These are phyloP conservation scores for Microplitis mediator DNA, from an alignment of 1,140 invertebrate genomes.

Conservation along the genomic window DNA sequence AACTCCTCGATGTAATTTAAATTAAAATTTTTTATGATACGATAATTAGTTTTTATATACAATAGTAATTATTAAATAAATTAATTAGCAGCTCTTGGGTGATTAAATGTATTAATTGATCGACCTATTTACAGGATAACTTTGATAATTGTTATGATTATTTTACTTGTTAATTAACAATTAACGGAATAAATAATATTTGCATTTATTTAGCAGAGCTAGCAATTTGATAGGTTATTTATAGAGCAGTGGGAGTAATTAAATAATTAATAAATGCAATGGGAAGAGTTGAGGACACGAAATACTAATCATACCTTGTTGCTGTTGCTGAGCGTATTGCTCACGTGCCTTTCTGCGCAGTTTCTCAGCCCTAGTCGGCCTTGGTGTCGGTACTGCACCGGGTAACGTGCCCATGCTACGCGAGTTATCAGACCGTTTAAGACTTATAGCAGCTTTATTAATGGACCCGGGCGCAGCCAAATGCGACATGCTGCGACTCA, in stretches of 20 bases:
- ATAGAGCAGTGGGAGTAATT: too few species aligned
- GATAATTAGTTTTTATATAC: background rate
- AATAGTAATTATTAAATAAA: too few species aligned
- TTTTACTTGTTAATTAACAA: background rate
- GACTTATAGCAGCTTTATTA: conserved; percentile 38
- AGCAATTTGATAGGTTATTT: too few species aligned
- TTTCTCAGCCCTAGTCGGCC: conserved; percentile 64
- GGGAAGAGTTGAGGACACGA: conserved; percentile 24
- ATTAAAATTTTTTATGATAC: background rate
- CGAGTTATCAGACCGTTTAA: conserved; percentile 60
- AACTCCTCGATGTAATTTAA: conserved; percentile 42
- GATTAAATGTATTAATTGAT: too few species aligned
- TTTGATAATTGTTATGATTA: too few species aligned
- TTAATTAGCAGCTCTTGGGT: too few species aligned
- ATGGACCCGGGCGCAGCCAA: conserved; percentile 59
- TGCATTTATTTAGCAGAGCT: too few species aligned
- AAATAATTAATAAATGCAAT: background rate
- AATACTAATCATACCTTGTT: conserved; percentile 56
- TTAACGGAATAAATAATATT: background rate
- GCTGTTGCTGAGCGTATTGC: conserved; percentile 48
- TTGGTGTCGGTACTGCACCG: conserved; percentile 55
- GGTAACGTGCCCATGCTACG: conserved; percentile 64
- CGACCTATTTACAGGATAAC: too few species aligned
- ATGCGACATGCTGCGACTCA: conserved; percentile 74
- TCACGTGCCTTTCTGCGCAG: conserved; percentile 63